These are phyloP conservation scores for Ellobium chinense DNA, from an alignment of 2,888 invertebrate species.

Conservation along the genomic window DNA sequence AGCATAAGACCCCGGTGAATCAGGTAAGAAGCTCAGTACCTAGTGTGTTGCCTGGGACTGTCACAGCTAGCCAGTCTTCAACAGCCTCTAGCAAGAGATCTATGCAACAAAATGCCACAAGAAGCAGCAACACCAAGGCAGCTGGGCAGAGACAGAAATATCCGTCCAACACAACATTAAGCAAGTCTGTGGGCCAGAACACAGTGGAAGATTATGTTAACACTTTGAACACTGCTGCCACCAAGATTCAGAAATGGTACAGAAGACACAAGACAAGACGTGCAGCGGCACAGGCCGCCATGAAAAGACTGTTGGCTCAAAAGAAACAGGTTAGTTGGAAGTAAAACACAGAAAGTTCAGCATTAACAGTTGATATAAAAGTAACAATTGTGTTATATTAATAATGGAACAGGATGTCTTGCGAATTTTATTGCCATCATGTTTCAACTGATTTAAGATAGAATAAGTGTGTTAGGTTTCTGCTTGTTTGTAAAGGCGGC, in stretches of 20 bases:
- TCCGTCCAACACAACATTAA: background rate
- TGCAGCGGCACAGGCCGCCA: conserved; percentile 71
- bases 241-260: conserved; percentile 75
- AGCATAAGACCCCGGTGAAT: conserved; percentile 77
- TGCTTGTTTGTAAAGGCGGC: too few relatives aligned
- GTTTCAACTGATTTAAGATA: too few relatives aligned
- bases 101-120: background rate
- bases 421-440: too few relatives aligned
- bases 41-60: background rate
- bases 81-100: background rate
- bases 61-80: conserved; percentile 4
- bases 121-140: background rate
- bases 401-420: too few relatives aligned
- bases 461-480: too few relatives aligned
- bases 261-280: conserved; percentile 60
- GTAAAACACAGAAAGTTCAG: too few relatives aligned
- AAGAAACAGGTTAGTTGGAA: conserved; percentile 70
- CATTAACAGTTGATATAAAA: too few relatives aligned
- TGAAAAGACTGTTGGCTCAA: conserved; percentile 70
- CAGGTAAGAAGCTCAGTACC: conserved; percentile 60
- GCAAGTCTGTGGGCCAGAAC: conserved; percentile 53
- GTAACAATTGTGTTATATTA: too few relatives aligned
- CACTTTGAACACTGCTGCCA: conserved; percentile 69
- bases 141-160: background rate
- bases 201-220: conserved; percentile 72